Conservation (phyloP, 1,140 invertebrate species). For the Drosophila tsacasi region DNA sequence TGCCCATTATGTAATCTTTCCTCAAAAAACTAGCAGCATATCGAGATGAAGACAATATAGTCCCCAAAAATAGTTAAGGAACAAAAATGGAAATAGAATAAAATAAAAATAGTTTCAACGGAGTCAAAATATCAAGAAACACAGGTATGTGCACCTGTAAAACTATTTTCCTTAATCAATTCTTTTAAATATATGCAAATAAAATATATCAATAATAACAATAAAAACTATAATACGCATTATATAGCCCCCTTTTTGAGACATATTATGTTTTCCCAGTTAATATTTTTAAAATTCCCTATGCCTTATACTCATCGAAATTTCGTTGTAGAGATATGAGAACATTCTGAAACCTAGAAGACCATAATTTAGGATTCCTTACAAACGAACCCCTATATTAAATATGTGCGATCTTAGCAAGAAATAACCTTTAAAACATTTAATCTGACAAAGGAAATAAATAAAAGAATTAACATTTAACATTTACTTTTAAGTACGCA, state of each 20-base stretch:
- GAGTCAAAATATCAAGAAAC: not conserved
- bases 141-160: too few relatives aligned
- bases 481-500: conserved; percentile 81
- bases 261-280: too few relatives aligned
- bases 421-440: conserved; percentile 78
- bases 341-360: conserved; percentile 5
- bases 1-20: too few relatives aligned
- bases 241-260: too few relatives aligned
- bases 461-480: conserved; percentile 84
- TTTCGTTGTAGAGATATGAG: not conserved
- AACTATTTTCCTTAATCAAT: too few relatives aligned
- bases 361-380: conserved; percentile 32
- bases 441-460: conserved; percentile 84
- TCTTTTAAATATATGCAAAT: too few relatives aligned
- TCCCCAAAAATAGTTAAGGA: not conserved
- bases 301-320: too few relatives aligned
- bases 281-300: too few relatives aligned
- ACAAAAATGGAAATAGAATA: not conserved
- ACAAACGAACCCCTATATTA: conserved; percentile 19
- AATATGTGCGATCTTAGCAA: conserved; percentile 36
- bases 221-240: too few relatives aligned
- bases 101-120: not conserved
- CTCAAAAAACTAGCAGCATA: too few relatives aligned
- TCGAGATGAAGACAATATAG: not conserved
- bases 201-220: too few relatives aligned